Base-by-base conservation (phyloP, 2,888 invertebrate genomes). In the Apocheima hispidaria region DNA sequence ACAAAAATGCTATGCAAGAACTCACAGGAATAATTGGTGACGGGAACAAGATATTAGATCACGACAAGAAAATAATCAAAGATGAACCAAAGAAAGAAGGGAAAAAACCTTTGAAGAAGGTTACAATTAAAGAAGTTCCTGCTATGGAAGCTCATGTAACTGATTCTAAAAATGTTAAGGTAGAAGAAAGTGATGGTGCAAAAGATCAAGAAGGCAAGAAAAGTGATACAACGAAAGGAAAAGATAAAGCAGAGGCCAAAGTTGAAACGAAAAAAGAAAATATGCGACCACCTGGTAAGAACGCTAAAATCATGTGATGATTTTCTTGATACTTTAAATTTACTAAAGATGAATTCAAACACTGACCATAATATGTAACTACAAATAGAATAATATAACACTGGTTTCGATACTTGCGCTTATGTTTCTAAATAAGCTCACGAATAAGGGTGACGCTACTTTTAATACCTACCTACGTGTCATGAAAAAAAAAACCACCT, bases 31-130 rank as follows among this genome's bases (percentile, higher is more conserved):
- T 82, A 14, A 62, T 70, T 14, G 70, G 74, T 65, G 79, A 86
- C 38, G 82, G 73, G 1, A 70, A 82, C 63, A 18, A 74, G 5
- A 76, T 84, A 2, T 82, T 84, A 52, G 84, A 88, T 66, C 75
- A 81, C 23, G 81, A 86, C 18, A 82, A 71, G 21, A 87, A 88
- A 56, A 66, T 77, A 16, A 66, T 79, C 2, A 73, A 53, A 30
- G 68, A 77, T 36, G 84, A 74, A 62, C 36, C 61, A 5, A 43
- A 2, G 3, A 48, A 38, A 20, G 23, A 20, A 20, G 69, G 65
- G 16, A 76, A 74, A 46, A 51, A 40, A 40, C 58, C 66, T 9
- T 57, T 75, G 57, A 82, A 76, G 58, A 79, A 71, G 51, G 73
- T 82, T 12, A 53, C 43, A 3, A 79, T 82, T 1, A 65, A 66